Evolutionary conservation across 1,140 invertebrate genomes (phyloP), one percentile per base, ranked within the genome.

Genomic region (Atopsyche davidsoni): DNA sequence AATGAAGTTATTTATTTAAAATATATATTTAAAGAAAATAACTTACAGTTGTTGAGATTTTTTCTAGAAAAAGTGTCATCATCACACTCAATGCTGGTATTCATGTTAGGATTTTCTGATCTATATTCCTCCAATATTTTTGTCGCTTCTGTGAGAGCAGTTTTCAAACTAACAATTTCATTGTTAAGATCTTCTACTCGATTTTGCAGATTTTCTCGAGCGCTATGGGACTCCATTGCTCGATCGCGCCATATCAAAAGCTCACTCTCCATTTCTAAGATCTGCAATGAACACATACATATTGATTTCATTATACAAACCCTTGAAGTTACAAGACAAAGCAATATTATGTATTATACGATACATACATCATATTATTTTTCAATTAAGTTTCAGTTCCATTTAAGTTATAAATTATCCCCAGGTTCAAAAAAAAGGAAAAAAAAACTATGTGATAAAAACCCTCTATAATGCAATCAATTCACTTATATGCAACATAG

Each of bases 1-100:
- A n/a, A n/a, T n/a, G n/a, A n/a, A n/a, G n/a, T n/a, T n/a, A n/a
- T n/a, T n/a, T n/a, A n/a, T n/a, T n/a, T n/a, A n/a, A n/a, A n/a
- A n/a, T n/a, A n/a, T n/a, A n/a, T n/a, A n/a, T n/a, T n/a, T n/a
- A n/a, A n/a, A n/a, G n/a, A 36, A 47, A 18, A 17, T n/a, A 2
- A 36, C 51, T 24, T 49, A 57, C 55, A 57, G 3, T 28, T 43
- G 41, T 36, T 40, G 18, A 52, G 28, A 1, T 4, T 22, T 28
- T 46, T 57, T 24, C 41, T 53, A n/a, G 36, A 24, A 1, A 42
- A 14, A 7, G 36, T 36, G 22, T 57, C 55, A 32, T 57, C 50
- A 31, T 57, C 55, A 32, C 55, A 57, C 28, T 57, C 55, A 39
- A 57, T 44, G 16, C 55, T 57, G 2, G 23, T 22, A 28, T 57